These are phyloP conservation scores for Sparus aurata DNA, from an alignment of 2,797 vertebrate species.

Conservation along the genomic window DNA sequence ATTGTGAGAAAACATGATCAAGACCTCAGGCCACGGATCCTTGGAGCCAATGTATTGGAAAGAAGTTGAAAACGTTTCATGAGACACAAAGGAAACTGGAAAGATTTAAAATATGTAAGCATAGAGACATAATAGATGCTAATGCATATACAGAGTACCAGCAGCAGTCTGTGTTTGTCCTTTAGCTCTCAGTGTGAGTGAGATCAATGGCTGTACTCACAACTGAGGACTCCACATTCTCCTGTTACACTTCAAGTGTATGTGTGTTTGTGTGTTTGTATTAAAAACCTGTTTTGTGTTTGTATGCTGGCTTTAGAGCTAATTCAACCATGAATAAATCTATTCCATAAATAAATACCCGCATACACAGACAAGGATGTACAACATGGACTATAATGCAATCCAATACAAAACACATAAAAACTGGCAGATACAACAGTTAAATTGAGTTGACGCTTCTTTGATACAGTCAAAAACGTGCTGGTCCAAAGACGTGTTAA, in stretches of 20 bases:
- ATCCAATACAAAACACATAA: not conserved
- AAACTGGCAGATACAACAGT: not conserved
- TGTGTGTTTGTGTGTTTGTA: not conserved
- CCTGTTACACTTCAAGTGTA: constrained; percentile 10
- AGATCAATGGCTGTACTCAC: constrained; percentile 75
- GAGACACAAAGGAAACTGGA: not conserved
- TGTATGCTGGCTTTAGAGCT: constrained; percentile 1
- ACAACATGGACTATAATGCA: not conserved
- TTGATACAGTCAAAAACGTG: constrained; percentile 2
- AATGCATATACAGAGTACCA: constrained; percentile 20
- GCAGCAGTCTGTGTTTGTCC: constrained; percentile 68
- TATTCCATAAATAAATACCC: constrained; percentile 8
- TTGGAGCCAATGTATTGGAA: not conserved
- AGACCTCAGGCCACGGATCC: not conserved
- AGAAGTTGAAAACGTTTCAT: not conserved
- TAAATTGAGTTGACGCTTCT: not conserved
- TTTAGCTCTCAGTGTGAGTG: constrained; percentile 71
- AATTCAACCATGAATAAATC: not conserved
- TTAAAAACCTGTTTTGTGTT: constrained; percentile 11
- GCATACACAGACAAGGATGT: not conserved
- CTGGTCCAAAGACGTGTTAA: constrained; percentile 3
- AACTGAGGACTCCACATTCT: constrained; percentile 45
- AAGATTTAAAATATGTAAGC: constrained; percentile 2
- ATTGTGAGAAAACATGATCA: not conserved
- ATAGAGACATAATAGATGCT: not conserved